phyloP scores from a whole-genome alignment of 2,797 vertebrate species.

The Okamejei kenojei region DNA sequence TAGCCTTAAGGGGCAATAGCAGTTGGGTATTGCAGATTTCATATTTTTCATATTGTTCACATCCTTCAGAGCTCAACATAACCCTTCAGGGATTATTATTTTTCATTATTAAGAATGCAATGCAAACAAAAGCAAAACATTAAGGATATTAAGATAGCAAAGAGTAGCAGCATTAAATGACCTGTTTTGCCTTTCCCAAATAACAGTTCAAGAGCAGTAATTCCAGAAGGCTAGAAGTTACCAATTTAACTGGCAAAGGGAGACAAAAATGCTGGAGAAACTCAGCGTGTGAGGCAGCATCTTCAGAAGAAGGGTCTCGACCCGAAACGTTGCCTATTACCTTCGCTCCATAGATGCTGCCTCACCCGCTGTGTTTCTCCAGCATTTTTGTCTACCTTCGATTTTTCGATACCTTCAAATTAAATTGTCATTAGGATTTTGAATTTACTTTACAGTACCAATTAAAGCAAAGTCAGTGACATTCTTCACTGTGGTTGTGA shows the following conservation, averaged over 20 bases:
- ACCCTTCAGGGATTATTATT: background rate
- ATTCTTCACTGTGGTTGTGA: background rate
- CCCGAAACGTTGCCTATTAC: no score
- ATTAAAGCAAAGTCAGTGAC: background rate
- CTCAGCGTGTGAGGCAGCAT: no score
- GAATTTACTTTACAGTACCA: background rate
- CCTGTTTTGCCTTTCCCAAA: background rate
- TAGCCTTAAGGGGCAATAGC: slow-evolving; percentile 58
- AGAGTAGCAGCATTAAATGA: background rate
- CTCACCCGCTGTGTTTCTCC: no score
- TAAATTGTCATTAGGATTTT: background rate
- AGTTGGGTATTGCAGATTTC: slow-evolving; percentile 56
- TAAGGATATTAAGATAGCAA: background rate
- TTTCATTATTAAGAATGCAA: slow-evolving; percentile 1
- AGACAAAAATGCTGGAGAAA: no score
- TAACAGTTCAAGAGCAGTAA: background rate
- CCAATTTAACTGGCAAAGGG: background rate
- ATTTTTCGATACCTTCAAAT: no score
- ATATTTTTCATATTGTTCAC: slow-evolving; percentile 54
- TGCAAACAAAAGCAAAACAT: slow-evolving; percentile 20
- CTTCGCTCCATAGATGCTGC: no score
- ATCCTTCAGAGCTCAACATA: slow-evolving; percentile 27
- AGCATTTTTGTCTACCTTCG: no score
- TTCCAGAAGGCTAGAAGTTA: background rate
- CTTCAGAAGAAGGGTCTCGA: no score